phyloP scores from a whole-genome alignment of 1,140 invertebrate genomes.

The Mya arenaria region DNA sequence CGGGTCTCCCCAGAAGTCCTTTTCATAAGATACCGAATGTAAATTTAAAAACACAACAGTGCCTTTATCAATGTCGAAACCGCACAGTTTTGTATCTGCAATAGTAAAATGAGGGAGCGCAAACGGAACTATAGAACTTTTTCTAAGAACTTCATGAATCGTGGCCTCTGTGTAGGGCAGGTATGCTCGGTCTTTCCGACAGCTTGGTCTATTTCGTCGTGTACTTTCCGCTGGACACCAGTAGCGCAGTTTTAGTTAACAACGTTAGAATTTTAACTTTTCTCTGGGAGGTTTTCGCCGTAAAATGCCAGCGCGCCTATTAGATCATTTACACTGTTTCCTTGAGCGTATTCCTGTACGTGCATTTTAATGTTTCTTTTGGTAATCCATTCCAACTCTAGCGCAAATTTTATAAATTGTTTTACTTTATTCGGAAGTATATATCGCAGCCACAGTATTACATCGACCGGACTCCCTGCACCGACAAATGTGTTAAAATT shows the following conservation, averaged over 20 bases:
- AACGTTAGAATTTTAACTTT: background rate
- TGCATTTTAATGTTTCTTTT: background rate
- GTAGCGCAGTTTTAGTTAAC: background rate
- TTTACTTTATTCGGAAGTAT: no score
- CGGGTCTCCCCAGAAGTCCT: slow-evolving; percentile 1
- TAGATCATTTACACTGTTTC: background rate
- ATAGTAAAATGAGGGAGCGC: background rate
- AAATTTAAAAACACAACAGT: slow-evolving; percentile 8
- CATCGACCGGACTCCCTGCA: no score
- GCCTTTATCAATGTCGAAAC: slow-evolving; percentile 7
- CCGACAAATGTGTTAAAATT: background rate
- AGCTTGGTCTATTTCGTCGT: slow-evolving; percentile 7
- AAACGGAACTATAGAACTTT: background rate
- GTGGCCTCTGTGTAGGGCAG: background rate
- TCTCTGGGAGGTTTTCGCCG: background rate
- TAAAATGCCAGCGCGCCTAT: background rate
- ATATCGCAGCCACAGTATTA: no score
- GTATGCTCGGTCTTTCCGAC: background rate
- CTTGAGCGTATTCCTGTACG: background rate
- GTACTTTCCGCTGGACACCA: background rate
- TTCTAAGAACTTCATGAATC: slow-evolving; percentile 17
- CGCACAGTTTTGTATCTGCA: background rate
- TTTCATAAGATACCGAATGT: background rate
- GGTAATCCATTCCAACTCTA: background rate
- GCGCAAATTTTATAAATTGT: no score